phyloP scores from a whole-genome alignment of 2,888 invertebrate genomes.

The Aphrophora alni region DNA sequence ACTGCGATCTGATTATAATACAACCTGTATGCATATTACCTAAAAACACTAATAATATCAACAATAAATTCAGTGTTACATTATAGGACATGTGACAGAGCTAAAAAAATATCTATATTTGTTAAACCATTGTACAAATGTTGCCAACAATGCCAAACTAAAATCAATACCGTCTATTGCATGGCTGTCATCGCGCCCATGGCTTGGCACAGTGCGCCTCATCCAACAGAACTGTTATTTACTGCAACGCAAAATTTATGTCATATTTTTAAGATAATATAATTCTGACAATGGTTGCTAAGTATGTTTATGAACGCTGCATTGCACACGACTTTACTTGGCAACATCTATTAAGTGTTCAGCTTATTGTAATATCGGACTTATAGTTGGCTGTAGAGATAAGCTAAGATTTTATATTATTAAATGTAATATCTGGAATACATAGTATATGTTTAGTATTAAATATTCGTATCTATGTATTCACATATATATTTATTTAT shows the following conservation, averaged over 20 bases:
- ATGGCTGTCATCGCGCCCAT: not conserved
- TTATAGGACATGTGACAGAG: not conserved
- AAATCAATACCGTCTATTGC: not conserved
- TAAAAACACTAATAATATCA: no score
- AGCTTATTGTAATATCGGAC: no score
- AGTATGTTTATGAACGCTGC: not conserved
- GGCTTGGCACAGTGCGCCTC: not conserved
- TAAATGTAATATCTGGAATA: no score
- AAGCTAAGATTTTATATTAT: no score
- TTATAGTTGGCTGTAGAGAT: no score
- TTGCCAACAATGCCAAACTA: not conserved
- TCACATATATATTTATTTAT: no score
- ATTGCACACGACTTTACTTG: not conserved
- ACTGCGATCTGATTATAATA: no score
- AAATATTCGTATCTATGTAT: no score
- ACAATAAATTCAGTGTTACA: no score
- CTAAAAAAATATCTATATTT: not conserved
- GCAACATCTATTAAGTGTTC: no score
- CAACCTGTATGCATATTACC: no score
- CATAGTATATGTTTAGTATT: no score
- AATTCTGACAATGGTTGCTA: not conserved
- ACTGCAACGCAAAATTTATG: not conserved
- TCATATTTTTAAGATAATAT: not conserved
- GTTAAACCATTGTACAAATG: not conserved
- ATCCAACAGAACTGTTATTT: not conserved